phyloP scores from a whole-genome alignment of 1,140 invertebrate genomes.

The Akabosia matsudoensis region DNA sequence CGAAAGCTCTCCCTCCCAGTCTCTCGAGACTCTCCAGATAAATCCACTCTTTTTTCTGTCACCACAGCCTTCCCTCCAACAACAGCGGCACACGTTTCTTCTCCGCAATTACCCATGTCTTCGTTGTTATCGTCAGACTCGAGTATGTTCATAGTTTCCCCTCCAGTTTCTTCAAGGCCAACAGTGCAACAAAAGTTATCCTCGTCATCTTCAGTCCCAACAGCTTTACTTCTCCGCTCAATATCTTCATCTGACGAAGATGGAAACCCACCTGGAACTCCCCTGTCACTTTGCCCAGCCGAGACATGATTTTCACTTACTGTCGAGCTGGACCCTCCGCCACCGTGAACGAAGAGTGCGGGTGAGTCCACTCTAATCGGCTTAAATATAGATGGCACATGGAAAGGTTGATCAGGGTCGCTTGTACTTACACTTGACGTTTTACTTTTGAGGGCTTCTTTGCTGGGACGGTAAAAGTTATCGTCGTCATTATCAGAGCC shows the following conservation, averaged over 20 bases:
- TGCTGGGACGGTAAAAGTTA: constrained; percentile 18
- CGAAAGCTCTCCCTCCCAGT: neutral
- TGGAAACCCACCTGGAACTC: neutral
- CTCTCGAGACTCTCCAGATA: neutral
- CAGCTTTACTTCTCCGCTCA: neutral
- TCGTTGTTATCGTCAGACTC: neutral
- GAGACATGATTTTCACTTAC: neutral
- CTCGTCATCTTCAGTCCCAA: neutral
- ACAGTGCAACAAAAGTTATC: neutral
- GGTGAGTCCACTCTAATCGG: constrained; percentile 42
- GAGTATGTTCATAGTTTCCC: neutral
- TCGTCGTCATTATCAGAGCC: constrained; percentile 17
- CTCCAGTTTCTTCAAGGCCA: neutral
- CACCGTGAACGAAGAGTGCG: constrained; percentile 25
- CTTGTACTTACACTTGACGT: constrained; percentile 1
- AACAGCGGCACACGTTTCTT: neutral
- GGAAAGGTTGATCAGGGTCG: constrained; percentile 21
- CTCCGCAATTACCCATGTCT: neutral
- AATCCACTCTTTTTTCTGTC: neutral
- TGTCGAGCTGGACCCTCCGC: neutral
- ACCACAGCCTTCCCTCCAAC: no score
- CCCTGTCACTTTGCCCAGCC: neutral
- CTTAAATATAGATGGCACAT: constrained; percentile 41
- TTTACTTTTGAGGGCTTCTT: constrained; percentile 15
- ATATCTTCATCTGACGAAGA: neutral